Base-by-base conservation (phyloP, 2,888 invertebrate genomes). In the Oscheius sp. region DNA sequence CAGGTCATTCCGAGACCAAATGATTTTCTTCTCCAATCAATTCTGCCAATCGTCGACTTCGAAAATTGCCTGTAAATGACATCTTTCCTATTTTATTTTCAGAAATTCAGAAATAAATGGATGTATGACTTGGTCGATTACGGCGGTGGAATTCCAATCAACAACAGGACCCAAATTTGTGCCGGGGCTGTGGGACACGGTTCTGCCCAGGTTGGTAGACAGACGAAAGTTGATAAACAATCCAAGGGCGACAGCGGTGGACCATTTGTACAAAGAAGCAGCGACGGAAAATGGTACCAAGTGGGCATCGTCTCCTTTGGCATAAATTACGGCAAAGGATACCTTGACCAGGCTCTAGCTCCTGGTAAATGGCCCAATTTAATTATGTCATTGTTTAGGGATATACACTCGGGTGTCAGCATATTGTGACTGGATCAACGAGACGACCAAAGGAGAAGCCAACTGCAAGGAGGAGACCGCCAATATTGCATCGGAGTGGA, bases 231-330 rank as follows among this genome's bases (percentile, higher is more conserved):
- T 23, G 25, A 46, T 13, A 25, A 16, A 46, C 12, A 13, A 0
- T 3, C 49, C 29, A n/a, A 66, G 66, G 69, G 69, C 7, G 69
- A 69, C 45, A 69, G 69, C 25, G 69, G 69, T 1, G 69, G 69
- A 21, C 69, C 69, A 1, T 56, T 69, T 23, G 53, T 69, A 3
- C 69, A 69, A 13, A 13, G 41, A 43, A 18, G 18, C 1, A 18
- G 21, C 12, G 69, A 69, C 25, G 69, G 69, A 0, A 12, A 23
- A n/a, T 69, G 69, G 69, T 69, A 55, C n/a, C 53, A 53, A 18
- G 45, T 69, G 16, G 69, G 69, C 16, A 41, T 69, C 55, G 69
- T 69, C n/a, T 69, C 55, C 1, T 69, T 69, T 21, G 69, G 69
- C 2, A 43, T 69, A 35, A 69, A 69, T 16, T 7, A 6, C 6